Base-by-base conservation (phyloP, 2,888 invertebrate species). In the Drosophila longiperda region DNA sequence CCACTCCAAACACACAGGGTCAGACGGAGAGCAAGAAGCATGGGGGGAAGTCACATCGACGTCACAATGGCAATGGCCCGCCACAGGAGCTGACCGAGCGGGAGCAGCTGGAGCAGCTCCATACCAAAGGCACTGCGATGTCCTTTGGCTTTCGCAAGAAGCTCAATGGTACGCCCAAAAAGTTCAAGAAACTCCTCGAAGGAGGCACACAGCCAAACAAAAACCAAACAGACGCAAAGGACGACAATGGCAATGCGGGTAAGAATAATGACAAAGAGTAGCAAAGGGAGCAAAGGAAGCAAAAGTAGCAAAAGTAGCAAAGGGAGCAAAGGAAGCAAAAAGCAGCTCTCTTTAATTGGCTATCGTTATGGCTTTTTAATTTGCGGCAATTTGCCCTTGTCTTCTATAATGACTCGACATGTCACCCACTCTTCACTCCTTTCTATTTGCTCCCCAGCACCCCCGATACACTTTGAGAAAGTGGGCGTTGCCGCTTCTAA, bases 81-180 rank as follows among this genome's bases (percentile, higher is more conserved):
- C 45, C 65, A 3, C 40, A 89, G 53, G 66, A 71, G 36, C 58
- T 72, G 48, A 72, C 57, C 45, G 82, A 55, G 17, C 11, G 73
- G 34, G 71, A 80, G 29, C 64, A 68, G 49, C 67, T 75, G 38
- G 82, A 68, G 23, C 59, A 72, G 58, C 55, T 91, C 42, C 93
- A 93, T 67, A 93, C 93, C 68, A 93, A 93, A 83, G 97, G 97
- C 59, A 96, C 97, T 75, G 96, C 97, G 67, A 97, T 96, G 91
- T 97, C 97, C 50, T 97, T 97, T 92, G 97, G 97, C 55, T 97
- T 97, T 93, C 96, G 96, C 59, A 95, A 96, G 70, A 95, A 96
- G 65, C 94, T 95, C 50, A 91, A 93, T 49, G 93, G 94, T 42
- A 94, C 94, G 58, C 94, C 92, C 69, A 92, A 92, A 70, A 92